phyloP scores from a whole-genome alignment of 2,797 vertebrate genomes.

The Pseudopleuronectes americanus region DNA sequence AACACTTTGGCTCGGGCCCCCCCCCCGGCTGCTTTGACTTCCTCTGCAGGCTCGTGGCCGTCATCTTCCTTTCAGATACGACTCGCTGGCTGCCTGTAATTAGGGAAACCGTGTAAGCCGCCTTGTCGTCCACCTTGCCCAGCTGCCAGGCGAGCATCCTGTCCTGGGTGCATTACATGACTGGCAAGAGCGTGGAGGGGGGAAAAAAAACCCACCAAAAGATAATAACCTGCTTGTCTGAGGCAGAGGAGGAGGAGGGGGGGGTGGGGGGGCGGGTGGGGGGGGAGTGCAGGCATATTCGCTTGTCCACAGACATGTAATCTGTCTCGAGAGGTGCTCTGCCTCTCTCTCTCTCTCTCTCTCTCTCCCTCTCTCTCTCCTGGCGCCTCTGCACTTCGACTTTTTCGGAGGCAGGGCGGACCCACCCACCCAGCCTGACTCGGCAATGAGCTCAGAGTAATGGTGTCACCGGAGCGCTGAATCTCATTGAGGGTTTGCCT shows the following conservation, averaged over 20 bases:
- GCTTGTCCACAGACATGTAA: conserved; percentile 76
- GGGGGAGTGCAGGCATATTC: conserved; percentile 61
- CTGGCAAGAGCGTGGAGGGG: conserved; percentile 41
- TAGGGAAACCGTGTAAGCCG: conserved; percentile 65
- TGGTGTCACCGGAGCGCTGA: conserved; percentile 71
- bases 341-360: conserved; percentile 64
- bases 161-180: conserved; percentile 67
- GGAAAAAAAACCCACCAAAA: conserved; percentile 4
- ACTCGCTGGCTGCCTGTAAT: conserved; percentile 73
- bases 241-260: conserved; percentile 43
- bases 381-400: conserved; percentile 59
- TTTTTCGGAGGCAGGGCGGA: conserved; percentile 52
- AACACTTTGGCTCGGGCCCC: conserved; percentile 80
- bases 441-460: conserved; percentile 72
- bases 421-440: conserved; percentile 69
- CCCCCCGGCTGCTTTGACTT: conserved; percentile 72
- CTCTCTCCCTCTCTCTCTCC: conserved; percentile 64
- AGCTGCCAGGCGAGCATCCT: conserved; percentile 56
- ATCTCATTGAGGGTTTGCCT: conserved; percentile 74
- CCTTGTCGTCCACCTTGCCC: conserved; percentile 73
- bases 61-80: conserved; percentile 68
- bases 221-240: conserved; percentile 70
- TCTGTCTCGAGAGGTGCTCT: conserved; percentile 70
- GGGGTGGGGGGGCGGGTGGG: not conserved
- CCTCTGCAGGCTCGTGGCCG: conserved; percentile 64